phyloP scores from a whole-genome alignment of 2,113 vertebrate species.

The Phrynosoma blainvillii region DNA sequence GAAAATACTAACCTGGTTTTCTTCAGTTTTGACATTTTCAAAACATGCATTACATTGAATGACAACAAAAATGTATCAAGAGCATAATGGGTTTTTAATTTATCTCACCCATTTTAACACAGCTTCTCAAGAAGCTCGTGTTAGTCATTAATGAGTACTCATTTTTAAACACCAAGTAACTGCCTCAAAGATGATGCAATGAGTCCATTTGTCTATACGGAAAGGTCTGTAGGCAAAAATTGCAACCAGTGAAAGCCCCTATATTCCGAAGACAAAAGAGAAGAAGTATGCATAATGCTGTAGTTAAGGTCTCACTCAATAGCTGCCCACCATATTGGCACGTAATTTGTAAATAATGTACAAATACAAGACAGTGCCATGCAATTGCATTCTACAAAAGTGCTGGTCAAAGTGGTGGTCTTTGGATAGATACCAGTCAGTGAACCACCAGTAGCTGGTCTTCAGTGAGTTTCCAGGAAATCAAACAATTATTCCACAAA shows the following conservation, averaged over 20 bases:
- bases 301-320: not conserved
- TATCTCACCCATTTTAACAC: not conserved
- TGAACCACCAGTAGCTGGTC: no score
- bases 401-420: no score
- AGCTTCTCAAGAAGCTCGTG: no score
- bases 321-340: not conserved
- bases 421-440: no score
- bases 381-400: not conserved
- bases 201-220: not conserved
- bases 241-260: not conserved
- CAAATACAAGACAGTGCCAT: not conserved
- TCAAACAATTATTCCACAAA: no score
- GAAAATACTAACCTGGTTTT: not conserved
- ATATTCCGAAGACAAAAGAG: not conserved
- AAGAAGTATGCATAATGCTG: not conserved
- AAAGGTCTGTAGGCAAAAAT: not conserved
- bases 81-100: not conserved
- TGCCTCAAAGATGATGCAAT: not conserved
- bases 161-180: no score
- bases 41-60: not conserved
- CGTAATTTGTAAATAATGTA: not conserved
- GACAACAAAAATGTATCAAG: not conserved
- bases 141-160: no score
- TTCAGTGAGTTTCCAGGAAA: no score
- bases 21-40: not conserved